Conservation (phyloP, 2,797 vertebrate species). For the Gallinago solitaria region DNA sequence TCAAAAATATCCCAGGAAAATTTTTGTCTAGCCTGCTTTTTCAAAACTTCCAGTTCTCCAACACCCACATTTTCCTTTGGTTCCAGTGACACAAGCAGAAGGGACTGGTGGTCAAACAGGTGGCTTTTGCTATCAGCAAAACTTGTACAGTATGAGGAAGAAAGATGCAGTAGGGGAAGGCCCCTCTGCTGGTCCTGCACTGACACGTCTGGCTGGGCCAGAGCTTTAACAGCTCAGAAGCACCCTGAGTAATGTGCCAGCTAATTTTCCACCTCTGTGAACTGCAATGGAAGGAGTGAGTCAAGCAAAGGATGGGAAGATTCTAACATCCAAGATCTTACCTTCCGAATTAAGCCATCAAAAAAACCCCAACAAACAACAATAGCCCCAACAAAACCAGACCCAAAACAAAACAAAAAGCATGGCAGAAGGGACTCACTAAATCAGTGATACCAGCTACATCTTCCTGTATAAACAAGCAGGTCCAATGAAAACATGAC, state of each 20-base stretch:
- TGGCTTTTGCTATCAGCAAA: not conserved
- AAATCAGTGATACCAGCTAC: not conserved
- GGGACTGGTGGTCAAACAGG: not conserved
- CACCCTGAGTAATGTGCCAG: not conserved
- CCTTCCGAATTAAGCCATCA: not conserved
- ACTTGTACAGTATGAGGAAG: not conserved
- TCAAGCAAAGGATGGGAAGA: not conserved
- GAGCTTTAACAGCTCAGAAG: not conserved
- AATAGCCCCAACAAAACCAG: not conserved
- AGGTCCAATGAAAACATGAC: not conserved
- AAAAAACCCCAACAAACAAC: not conserved
- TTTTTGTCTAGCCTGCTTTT: not conserved
- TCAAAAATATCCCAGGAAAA: not conserved
- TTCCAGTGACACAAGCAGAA: not conserved
- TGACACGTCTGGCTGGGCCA: not conserved
- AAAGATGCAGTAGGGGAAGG: not conserved
- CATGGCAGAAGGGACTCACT: not conserved
- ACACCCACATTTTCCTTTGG: not conserved
- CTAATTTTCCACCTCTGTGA: not conserved
- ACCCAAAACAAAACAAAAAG: not conserved
- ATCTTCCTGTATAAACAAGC: not conserved
- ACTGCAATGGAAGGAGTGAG: not conserved
- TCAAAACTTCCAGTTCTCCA: not conserved
- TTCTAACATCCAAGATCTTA: not conserved
- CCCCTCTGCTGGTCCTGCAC: not conserved